Percentiles rank a stretch among this genome's conserved stretches.
phyloP scores from a whole-genome alignment of 2,888 invertebrate genomes.

The Orthosia incerta region DNA sequence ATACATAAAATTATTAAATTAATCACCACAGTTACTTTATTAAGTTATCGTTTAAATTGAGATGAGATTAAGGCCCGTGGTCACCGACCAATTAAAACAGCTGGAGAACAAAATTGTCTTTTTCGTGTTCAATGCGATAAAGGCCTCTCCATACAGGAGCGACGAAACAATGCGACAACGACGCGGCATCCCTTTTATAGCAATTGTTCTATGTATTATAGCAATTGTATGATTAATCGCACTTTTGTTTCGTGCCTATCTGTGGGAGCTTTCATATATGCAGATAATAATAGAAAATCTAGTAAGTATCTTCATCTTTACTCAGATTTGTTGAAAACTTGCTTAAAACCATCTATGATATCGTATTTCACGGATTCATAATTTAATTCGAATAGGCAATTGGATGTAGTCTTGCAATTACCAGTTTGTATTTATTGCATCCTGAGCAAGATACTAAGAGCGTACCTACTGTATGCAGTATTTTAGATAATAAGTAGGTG shows the following conservation, averaged over 20 bases:
- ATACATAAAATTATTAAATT: constrained; percentile 58
- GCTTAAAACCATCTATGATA: constrained; percentile 17
- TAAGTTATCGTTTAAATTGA: constrained; percentile 32
- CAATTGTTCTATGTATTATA: too few relatives aligned
- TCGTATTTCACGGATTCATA: constrained; percentile 51
- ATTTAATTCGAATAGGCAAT: constrained; percentile 48
- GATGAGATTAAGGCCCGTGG: neutral
- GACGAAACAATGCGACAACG: too few relatives aligned
- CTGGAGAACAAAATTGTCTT: neutral
- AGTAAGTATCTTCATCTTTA: neutral
- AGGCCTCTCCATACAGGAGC: too few relatives aligned
- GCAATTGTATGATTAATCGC: too few relatives aligned
- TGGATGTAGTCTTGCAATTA: constrained; percentile 54
- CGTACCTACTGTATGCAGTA: constrained; percentile 21
- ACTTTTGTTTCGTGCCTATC: too few relatives aligned
- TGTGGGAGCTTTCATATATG: too few relatives aligned
- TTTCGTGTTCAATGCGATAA: neutral
- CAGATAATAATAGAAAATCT: neutral
- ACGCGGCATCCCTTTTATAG: too few relatives aligned
- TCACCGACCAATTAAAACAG: constrained; percentile 17
- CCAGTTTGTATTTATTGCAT: constrained; percentile 48
- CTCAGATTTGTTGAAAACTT: constrained; percentile 2
- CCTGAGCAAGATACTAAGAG: constrained; percentile 33
- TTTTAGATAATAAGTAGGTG: constrained; percentile 38
- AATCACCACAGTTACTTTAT: constrained; percentile 51